Conservation (phyloP, 2,888 invertebrate species). For the Homarus gammarus region DNA sequence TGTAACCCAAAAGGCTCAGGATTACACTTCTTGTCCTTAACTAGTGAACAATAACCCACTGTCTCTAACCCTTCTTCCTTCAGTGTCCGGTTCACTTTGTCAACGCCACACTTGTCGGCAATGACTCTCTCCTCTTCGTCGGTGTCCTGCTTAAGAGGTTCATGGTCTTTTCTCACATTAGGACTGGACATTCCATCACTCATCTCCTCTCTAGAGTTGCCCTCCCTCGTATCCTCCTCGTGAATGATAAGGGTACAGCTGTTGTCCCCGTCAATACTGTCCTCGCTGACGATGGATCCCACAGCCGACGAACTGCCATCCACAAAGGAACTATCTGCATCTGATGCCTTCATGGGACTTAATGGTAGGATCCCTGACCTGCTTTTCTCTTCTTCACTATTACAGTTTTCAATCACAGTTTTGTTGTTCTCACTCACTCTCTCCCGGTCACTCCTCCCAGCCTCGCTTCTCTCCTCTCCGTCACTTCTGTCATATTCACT, state of each 20-base stretch:
- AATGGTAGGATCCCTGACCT: neutral
- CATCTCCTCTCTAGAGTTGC: neutral
- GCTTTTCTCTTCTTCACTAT: slow-evolving; percentile 4
- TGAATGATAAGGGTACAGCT: slow-evolving; percentile 68
- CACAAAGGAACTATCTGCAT: neutral
- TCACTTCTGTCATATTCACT: slow-evolving; percentile 21
- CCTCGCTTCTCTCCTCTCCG: neutral
- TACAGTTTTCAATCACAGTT: slow-evolving; percentile 7
- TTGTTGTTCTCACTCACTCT: neutral
- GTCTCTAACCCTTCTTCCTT: slow-evolving; percentile 24
- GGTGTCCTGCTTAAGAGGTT: neutral
- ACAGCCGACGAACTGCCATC: neutral
- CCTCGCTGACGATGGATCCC: slow-evolving; percentile 46
- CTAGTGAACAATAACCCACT: slow-evolving; percentile 26
- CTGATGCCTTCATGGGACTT: neutral
- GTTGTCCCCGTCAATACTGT: slow-evolving; percentile 60
- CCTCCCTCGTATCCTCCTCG: slow-evolving; percentile 57
- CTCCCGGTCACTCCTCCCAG: neutral
- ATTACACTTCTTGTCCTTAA: slow-evolving; percentile 29
- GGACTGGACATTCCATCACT: slow-evolving; percentile 9
- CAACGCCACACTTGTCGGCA: neutral
- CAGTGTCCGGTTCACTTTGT: neutral
- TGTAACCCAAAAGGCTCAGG: slow-evolving; percentile 30
- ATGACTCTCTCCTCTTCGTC: neutral
- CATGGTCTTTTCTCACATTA: neutral